Base-by-base conservation (phyloP, 1,140 invertebrate species). In the Solenopsis invicta region DNA sequence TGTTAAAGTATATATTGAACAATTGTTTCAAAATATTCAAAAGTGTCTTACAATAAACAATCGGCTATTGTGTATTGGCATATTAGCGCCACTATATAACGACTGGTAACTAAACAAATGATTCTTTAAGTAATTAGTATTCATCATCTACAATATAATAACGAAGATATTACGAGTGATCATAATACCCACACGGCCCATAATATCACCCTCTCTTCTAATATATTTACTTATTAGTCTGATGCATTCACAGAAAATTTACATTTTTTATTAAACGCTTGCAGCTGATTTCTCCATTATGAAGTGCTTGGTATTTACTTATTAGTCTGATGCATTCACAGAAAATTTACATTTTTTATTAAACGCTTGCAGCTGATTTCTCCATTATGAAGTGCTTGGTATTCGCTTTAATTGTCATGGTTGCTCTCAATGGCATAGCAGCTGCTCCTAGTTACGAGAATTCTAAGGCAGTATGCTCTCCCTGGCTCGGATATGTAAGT, bases 351-450 rank as follows among this genome's bases (percentile, higher is more conserved):
- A n/a, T 48, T 34, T 16, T 64, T 21, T 2, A 29, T 52, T 37
- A 78, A 67, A 67, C 0, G 66, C 52, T 80, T 67, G 34, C 13
- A 80, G 45, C 29, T 18, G 1, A 80, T 24, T 52, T 61, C 13
- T 67, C 21, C 8, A 8, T 54, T 54, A 80, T 80, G 77, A 67
- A 67, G 13, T 67, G 0, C 37, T 50, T 80, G 41, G 9, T 41
- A 29, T 5, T 80, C 4, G n/a, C 18, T 50, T 80, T 80, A 67
- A 80, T 80, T 8, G 24, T 16, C 9, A 41, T 54, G n/a, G 5
- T 41, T 10, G 45, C 8, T 80, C n/a, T 80, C n/a, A 54, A 24
- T 9, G 29, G 8, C 34, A 16, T 67, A 54, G 21, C 4, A 12
- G 8, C 45, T 41, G 24, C 29, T 37, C 9, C 59, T 41, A n/a